Conservation (phyloP, 2,888 invertebrate genomes). For the Copidosoma aretas region DNA sequence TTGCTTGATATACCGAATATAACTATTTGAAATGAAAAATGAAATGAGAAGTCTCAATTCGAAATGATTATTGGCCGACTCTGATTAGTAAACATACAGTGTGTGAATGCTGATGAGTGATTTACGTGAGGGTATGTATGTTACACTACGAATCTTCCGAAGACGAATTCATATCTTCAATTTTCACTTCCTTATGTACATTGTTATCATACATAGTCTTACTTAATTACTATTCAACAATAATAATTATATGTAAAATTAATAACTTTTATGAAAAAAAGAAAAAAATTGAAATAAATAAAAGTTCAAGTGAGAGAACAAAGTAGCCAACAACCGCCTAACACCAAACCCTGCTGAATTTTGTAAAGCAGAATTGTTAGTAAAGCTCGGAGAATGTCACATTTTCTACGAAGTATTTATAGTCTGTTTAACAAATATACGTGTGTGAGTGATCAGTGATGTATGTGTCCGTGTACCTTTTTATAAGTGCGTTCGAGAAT, state of each 20-base stretch:
- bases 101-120: background rate
- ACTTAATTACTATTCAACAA: constrained; percentile 1
- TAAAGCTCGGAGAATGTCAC: constrained; percentile 24
- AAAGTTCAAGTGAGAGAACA: constrained; percentile 44
- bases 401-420: constrained; percentile 7
- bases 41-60: constrained; percentile 14
- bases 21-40: background rate
- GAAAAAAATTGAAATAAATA: background rate
- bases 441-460: too few relatives aligned
- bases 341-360: constrained; percentile 60
- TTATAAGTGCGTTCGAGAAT: too few relatives aligned
- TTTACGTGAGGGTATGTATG: background rate
- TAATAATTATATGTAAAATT: background rate
- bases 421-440: too few relatives aligned
- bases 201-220: background rate
- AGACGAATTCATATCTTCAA: constrained; percentile 18
- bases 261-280: constrained; percentile 3
- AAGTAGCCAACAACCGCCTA: constrained; percentile 62
- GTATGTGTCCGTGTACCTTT: too few relatives aligned
- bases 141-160: constrained; percentile 61
- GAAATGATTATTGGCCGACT: constrained; percentile 17
- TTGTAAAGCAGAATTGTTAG: constrained; percentile 23
- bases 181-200: background rate
- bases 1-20: too few relatives aligned
- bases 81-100: constrained; percentile 33